These are phyloP conservation scores for Manis crassicaudata DNA, from an alignment of 2,797 vertebrate species.

Conservation along the genomic window DNA sequence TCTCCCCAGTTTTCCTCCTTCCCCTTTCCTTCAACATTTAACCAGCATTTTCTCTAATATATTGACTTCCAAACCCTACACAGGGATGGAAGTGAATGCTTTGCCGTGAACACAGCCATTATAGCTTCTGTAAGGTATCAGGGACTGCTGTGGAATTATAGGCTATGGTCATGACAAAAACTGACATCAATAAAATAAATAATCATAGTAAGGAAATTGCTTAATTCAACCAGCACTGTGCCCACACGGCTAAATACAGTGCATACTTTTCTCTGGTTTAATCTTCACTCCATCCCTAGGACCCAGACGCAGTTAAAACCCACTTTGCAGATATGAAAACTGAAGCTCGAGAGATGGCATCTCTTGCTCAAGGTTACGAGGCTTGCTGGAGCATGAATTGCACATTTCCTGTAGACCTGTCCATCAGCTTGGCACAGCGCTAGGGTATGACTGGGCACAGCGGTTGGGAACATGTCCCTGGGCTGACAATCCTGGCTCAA, in stretches of 20 bases:
- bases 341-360: not conserved
- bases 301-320: not conserved
- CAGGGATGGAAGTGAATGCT: accelerated
- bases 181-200: not conserved
- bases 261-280: not conserved
- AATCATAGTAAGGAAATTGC: not conserved
- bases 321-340: not conserved
- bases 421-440: not conserved
- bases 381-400: not conserved
- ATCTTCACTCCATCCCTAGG: not conserved
- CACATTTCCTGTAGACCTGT: not conserved
- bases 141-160: not conserved
- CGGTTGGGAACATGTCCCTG: accelerated
- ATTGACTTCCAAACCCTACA: not conserved
- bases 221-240: not conserved
- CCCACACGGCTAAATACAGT: not conserved
- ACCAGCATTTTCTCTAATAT: not conserved
- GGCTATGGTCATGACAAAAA: not conserved
- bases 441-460: not conserved
- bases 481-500: not conserved
- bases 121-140: accelerated
- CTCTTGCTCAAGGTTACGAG: not conserved
- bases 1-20: not conserved
- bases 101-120: accelerated
- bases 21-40: accelerated